Conservation (phyloP, 2,888 invertebrate species). For the Helleia helle region DNA sequence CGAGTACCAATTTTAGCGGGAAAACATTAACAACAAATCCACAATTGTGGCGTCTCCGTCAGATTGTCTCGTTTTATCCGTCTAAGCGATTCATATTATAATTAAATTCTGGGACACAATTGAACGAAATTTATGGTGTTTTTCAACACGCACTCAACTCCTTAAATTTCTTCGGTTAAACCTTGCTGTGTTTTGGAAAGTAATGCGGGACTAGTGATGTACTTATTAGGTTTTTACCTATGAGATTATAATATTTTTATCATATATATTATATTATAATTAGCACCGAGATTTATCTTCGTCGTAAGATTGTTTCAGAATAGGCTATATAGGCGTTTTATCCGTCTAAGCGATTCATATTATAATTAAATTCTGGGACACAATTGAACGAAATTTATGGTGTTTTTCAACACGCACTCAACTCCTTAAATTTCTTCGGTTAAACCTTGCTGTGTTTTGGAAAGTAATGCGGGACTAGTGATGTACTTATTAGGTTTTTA, state of each 20-base stretch:
- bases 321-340: too few relatives aligned
- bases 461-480: too few relatives aligned
- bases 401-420: neutral
- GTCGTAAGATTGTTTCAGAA: conserved; percentile 20
- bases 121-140: conserved; percentile 15
- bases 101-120: conserved; percentile 20
- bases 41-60: conserved; percentile 22
- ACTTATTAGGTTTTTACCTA: too few relatives aligned
- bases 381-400: conserved; percentile 18
- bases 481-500: too few relatives aligned
- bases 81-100: conserved; percentile 21
- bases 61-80: conserved; percentile 19
- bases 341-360: conserved; percentile 20
- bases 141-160: neutral
- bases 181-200: neutral
- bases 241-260: too few relatives aligned
- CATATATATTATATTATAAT: too few relatives aligned
- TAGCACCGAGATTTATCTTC: too few relatives aligned
- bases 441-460: neutral
- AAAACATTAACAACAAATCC: conserved; percentile 19
- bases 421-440: neutral
- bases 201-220: too few relatives aligned
- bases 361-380: conserved; percentile 21
- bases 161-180: neutral
- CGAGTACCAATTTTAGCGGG: conserved; percentile 15